phyloP scores from a whole-genome alignment of 2,113 vertebrate genomes.

The Hymenochirus boettgeri region DNA sequence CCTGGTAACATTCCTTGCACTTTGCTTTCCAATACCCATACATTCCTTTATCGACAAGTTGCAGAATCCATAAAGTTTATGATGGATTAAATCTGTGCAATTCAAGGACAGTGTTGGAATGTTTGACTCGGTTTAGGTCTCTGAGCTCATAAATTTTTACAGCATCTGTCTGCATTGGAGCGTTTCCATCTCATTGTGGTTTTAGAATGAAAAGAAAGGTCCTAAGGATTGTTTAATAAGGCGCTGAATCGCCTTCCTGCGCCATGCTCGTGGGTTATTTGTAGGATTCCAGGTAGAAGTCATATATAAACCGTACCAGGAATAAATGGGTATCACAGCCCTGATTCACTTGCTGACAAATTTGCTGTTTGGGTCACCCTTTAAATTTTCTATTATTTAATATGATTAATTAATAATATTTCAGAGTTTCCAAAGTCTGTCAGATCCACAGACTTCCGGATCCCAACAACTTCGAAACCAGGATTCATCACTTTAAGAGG shows the following conservation, averaged over 20 bases:
- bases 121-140: slow-evolving; percentile 27
- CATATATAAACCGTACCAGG: too few relatives aligned
- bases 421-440: too few relatives aligned
- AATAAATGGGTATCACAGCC: too few relatives aligned
- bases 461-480: too few relatives aligned
- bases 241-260: not conserved
- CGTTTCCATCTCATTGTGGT: slow-evolving; percentile 6
- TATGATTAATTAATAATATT: too few relatives aligned
- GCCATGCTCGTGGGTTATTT: too few relatives aligned
- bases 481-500: too few relatives aligned
- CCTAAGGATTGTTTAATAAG: slow-evolving; percentile 20
- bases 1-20: not conserved
- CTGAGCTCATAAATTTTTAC: slow-evolving; percentile 41
- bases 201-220: not conserved
- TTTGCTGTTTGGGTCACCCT: too few relatives aligned
- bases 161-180: slow-evolving; percentile 31
- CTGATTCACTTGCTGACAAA: too few relatives aligned
- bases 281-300: too few relatives aligned
- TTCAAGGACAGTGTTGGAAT: slow-evolving; percentile 35
- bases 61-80: slow-evolving; percentile 37
- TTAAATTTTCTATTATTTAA: too few relatives aligned
- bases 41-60: slow-evolving; percentile 26
- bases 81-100: slow-evolving; percentile 35
- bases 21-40: slow-evolving; percentile 12
- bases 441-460: too few relatives aligned